Percentiles rank a stretch among this genome's conserved stretches.
phyloP scores from a whole-genome alignment of 2,888 invertebrate genomes.

The Sturmia bella region DNA sequence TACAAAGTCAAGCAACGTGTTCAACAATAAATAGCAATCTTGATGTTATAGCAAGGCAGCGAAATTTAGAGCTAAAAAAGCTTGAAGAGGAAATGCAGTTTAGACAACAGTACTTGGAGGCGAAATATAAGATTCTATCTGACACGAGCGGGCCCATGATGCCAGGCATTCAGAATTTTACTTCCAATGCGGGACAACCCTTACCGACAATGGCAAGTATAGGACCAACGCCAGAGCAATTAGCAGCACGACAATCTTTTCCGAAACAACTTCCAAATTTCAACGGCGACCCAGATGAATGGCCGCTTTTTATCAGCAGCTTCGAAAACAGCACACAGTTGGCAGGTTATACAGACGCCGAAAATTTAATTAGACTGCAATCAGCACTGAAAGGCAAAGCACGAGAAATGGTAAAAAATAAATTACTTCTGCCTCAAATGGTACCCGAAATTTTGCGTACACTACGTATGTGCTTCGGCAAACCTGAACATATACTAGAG shows the following conservation, averaged over 20 bases:
- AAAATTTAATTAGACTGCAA: constrained; percentile 47
- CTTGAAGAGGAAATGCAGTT: constrained; percentile 39
- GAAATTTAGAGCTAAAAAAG: constrained; percentile 7
- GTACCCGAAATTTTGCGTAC: constrained; percentile 49
- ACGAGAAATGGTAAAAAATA: constrained; percentile 45
- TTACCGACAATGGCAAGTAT: neutral
- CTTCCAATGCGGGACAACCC: neutral
- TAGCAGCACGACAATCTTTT: constrained; percentile 13
- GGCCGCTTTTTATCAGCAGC: constrained; percentile 13
- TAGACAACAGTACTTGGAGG: constrained; percentile 14
- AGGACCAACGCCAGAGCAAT: constrained; percentile 8
- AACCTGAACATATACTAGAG: constrained; percentile 40
- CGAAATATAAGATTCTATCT: constrained; percentile 5
- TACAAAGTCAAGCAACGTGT: neutral
- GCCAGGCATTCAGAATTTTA: neutral
- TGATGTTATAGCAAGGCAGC: neutral
- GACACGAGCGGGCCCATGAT: neutral
- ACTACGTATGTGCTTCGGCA: constrained; percentile 44
- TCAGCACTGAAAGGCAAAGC: constrained; percentile 39
- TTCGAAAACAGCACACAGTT: constrained; percentile 21
- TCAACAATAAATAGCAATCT: neutral
- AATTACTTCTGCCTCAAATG: constrained; percentile 46
- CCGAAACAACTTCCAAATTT: neutral
- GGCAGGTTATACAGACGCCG: constrained; percentile 41
- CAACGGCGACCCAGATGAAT: constrained; percentile 19